phyloP scores from a whole-genome alignment of 2,888 invertebrate species.

The Glyphotaelius pellucidus region DNA sequence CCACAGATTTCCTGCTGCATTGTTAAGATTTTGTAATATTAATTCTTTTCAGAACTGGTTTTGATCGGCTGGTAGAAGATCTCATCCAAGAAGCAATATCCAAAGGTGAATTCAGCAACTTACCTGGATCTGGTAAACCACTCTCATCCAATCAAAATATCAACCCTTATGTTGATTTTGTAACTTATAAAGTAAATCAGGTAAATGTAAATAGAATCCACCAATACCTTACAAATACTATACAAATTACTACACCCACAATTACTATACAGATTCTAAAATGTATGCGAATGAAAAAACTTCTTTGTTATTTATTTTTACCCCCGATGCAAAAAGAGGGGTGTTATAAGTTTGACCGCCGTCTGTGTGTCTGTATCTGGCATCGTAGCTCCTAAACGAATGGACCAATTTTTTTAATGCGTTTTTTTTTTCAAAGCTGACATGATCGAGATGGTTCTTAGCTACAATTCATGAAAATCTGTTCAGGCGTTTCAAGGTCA shows the following conservation, averaged over 20 bases:
- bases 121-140: conserved; percentile 90
- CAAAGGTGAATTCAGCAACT: conserved; percentile 91
- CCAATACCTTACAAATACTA: not conserved
- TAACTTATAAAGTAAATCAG: conserved; percentile 91
- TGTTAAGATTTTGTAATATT: not conserved
- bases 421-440: too few relatives aligned
- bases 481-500: too few relatives aligned
- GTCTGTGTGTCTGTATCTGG: too few relatives aligned
- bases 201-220: conserved; percentile 70
- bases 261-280: not conserved
- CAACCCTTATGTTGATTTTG: conserved; percentile 93
- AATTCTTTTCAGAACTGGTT: conserved; percentile 78
- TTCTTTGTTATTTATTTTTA: not conserved
- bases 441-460: too few relatives aligned
- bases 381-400: too few relatives aligned
- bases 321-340: too few relatives aligned
- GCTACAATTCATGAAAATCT: too few relatives aligned
- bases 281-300: not conserved
- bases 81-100: conserved; percentile 94
- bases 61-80: conserved; percentile 94
- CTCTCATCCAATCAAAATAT: conserved; percentile 80
- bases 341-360: too few relatives aligned
- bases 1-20: too few relatives aligned
- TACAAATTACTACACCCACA: too few relatives aligned
- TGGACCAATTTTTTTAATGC: too few relatives aligned